These are phyloP conservation scores for Ephydatia muelleri DNA, from an alignment of 37 sponge, comb jelly and placozoan species.

Conservation along the genomic window DNA sequence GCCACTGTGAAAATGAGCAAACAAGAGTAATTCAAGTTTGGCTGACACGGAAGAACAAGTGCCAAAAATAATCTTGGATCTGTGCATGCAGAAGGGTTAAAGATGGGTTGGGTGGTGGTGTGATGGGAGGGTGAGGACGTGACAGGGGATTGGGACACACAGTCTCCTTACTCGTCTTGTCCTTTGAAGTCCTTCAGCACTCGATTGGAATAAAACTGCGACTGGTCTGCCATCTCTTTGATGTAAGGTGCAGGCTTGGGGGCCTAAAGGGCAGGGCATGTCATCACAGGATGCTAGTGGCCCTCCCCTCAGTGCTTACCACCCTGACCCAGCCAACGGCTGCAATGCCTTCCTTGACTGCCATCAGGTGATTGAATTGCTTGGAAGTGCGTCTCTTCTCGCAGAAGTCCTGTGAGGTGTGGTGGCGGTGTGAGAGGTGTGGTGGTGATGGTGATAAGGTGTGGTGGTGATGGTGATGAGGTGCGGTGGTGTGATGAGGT, in stretches of 20 bases:
- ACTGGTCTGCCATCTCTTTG: slow-evolving; percentile 72
- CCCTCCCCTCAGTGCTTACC: no score
- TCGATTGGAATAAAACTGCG: slow-evolving; percentile 90
- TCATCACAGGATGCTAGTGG: background rate
- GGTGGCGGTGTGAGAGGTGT: background rate
- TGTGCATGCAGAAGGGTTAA: no score
- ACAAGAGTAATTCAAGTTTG: no score
- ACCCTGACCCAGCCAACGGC: slow-evolving; percentile 91
- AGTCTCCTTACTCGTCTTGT: slow-evolving; percentile 74
- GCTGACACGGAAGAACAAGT: no score
- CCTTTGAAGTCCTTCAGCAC: slow-evolving; percentile 91
- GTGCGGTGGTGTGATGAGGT: no score
- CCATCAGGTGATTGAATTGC: slow-evolving; percentile 86
- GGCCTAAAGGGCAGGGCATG: slow-evolving; percentile 21
- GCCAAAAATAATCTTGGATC: no score
- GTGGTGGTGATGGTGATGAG: no score
- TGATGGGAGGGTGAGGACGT: background rate
- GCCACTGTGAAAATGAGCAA: no score
- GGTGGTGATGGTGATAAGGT: no score
- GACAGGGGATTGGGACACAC: background rate
- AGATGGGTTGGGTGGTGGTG: background rate
- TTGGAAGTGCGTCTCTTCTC: slow-evolving; percentile 71
- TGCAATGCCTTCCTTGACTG: slow-evolving; percentile 85
- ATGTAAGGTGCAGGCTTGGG: slow-evolving; percentile 84
- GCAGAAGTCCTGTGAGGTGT: slow-evolving; percentile 27